Conservation (phyloP, 1,140 invertebrate species). For the Drosophila willistoni region DNA sequence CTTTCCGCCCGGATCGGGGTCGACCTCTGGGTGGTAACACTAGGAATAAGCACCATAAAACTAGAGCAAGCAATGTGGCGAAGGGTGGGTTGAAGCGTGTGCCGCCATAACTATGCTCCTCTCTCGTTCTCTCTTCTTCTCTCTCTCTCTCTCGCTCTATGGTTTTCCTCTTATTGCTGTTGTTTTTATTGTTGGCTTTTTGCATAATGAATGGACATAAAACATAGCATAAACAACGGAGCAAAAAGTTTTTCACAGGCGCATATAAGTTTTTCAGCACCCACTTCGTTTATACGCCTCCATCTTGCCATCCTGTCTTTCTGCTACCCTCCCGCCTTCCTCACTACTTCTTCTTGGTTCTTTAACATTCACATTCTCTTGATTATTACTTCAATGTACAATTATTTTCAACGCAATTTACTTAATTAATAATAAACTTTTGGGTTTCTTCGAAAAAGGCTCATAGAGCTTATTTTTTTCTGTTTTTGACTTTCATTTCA, state of each 20-base stretch:
- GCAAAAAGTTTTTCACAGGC: constrained; percentile 58
- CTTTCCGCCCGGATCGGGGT: constrained; percentile 8
- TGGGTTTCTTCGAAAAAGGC: neutral
- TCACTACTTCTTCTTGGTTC: neutral
- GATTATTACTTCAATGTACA: constrained; percentile 47
- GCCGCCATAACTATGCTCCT: constrained; percentile 57
- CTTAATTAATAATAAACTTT: constrained; percentile 76
- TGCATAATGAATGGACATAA: constrained; percentile 78
- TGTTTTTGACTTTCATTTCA: constrained; percentile 31
- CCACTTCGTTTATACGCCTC: constrained; percentile 28
- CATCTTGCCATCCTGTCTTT: neutral
- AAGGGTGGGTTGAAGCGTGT: constrained; percentile 37
- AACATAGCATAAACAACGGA: constrained; percentile 34
- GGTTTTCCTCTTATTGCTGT: constrained; percentile 9
- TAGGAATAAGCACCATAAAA: constrained; percentile 30
- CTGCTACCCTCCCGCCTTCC: neutral
- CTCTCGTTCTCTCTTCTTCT: neutral
- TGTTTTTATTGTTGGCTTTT: constrained; percentile 61
- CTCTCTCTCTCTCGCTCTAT: too few relatives aligned
- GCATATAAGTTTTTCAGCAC: constrained; percentile 24
- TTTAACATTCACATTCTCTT: constrained; percentile 9
- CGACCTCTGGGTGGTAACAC: constrained; percentile 24
- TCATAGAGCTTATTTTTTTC: neutral
- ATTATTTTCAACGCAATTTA: constrained; percentile 68
- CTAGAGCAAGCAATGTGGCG: constrained; percentile 53